A percentile compares a stretch with the other conserved stretches of the same genome.
Evolutionary conservation across 2,113 vertebrate species (phyloP).

Genomic region (Echinops telfairi): DNA sequence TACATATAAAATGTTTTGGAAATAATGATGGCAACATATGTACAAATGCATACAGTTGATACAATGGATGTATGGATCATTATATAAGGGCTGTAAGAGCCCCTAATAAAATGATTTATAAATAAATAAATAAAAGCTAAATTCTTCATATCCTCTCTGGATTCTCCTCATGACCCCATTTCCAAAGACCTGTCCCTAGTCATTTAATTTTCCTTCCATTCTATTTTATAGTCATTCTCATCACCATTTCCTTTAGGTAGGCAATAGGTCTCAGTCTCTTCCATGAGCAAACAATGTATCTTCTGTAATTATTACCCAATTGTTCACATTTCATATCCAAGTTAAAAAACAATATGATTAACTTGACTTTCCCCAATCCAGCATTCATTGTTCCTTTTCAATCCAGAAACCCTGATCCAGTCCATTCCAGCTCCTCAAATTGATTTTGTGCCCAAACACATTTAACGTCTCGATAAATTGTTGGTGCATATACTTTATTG

Average conservation of each 20-base stretch:
- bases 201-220: background rate
- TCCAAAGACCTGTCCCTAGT: background rate
- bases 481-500: background rate
- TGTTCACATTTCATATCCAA: background rate
- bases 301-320: background rate
- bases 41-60: too few relatives aligned
- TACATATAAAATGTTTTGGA: too few relatives aligned
- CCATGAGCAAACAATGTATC: background rate
- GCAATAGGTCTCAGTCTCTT: background rate
- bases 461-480: background rate
- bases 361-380: too few relatives aligned
- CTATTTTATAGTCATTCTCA: background rate
- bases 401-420: background rate
- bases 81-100: too few relatives aligned
- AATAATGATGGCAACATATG: too few relatives aligned
- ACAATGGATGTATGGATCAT: too few relatives aligned
- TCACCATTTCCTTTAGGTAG: background rate
- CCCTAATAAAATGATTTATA: too few relatives aligned
- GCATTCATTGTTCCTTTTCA: rapidly evolving
- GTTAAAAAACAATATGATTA: background rate
- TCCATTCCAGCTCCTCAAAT: background rate
- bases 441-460: background rate
- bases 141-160: background rate
- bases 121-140: background rate
- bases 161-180: background rate